Conservation (phyloP, 2,113 vertebrate species). For the Tychaedon coryphoeus region DNA sequence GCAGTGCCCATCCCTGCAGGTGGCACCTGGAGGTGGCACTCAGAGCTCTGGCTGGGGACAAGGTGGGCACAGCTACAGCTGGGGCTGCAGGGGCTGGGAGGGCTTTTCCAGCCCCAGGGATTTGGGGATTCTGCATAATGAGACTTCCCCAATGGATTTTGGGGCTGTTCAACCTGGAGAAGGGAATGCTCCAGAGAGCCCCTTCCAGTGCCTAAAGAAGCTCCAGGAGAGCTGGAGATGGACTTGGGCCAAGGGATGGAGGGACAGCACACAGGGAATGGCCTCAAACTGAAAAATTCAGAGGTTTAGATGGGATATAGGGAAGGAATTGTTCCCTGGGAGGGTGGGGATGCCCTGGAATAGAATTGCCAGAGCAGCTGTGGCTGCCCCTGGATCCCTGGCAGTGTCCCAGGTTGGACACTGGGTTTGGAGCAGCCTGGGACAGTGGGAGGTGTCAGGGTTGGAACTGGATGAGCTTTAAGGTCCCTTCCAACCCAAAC, state of each 20-base stretch:
- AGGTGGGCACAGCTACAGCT: neutral
- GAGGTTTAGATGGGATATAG: neutral
- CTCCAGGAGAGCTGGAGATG: neutral
- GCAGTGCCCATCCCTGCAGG: neutral
- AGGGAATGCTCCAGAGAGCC: neutral
- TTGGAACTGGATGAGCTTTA: fast-evolving
- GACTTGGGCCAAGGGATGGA: fast-evolving
- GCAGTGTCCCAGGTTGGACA: neutral
- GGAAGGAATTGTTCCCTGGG: neutral
- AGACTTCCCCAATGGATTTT: neutral
- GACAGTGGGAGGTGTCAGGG: neutral
- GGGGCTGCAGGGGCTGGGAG: fast-evolving
- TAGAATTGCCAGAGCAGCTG: neutral
- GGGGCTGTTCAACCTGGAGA: neutral
- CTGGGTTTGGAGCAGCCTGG: neutral
- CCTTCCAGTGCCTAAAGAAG: fast-evolving
- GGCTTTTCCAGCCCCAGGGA: neutral
- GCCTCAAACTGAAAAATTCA: too few relatives aligned
- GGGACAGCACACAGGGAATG: neutral
- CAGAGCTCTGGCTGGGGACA: neutral
- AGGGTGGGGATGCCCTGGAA: fast-evolving
- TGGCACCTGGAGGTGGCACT: neutral
- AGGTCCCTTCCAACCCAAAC: neutral
- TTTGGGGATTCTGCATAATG: neutral
- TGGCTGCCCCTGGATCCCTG: neutral